These are phyloP conservation scores for Caenorhabditis zanzibari DNA, from an alignment of 2,888 invertebrate species.

Conservation along the genomic window DNA sequence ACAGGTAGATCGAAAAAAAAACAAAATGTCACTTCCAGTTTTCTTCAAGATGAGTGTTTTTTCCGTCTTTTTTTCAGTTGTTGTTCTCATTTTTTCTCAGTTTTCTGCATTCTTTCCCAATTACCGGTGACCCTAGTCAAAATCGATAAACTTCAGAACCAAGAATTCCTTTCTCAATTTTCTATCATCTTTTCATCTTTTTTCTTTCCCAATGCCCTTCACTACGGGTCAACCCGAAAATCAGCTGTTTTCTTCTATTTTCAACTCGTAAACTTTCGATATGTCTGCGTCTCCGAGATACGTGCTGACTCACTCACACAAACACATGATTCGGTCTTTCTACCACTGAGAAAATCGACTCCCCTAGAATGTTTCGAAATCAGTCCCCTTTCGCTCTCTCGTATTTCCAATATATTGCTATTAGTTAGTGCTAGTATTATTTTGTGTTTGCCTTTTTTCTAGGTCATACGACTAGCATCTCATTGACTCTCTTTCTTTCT, in stretches of 20 bases:
- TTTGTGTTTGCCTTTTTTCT: slow-evolving; percentile 42
- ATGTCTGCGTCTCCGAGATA: slow-evolving; percentile 31
- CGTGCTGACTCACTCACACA: slow-evolving; percentile 42
- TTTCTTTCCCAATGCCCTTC: slow-evolving; percentile 8
- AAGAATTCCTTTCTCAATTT: too few relatives aligned
- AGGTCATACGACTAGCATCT: slow-evolving; percentile 33
- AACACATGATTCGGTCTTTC: slow-evolving; percentile 58
- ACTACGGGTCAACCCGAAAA: slow-evolving; percentile 12
- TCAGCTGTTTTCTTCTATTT: slow-evolving; percentile 60
- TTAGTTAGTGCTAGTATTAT: slow-evolving; percentile 35
- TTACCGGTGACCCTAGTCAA: not conserved
- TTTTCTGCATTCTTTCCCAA: not conserved
- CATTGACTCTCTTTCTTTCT: not conserved
- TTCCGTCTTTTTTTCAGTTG: slow-evolving; percentile 7
- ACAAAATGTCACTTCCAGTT: slow-evolving; percentile 18
- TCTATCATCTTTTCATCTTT: not conserved
- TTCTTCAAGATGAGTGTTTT: slow-evolving; percentile 71
- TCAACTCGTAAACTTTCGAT: not conserved
- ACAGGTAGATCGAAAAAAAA: not conserved
- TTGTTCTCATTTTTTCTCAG: not conserved
- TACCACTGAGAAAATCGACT: slow-evolving; percentile 34
- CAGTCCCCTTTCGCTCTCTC: slow-evolving; percentile 4
- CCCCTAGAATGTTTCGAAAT: slow-evolving; percentile 64
- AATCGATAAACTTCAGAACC: not conserved
- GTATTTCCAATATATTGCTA: slow-evolving; percentile 33